These are phyloP conservation scores for Pelecanoides urinatrix DNA, from an alignment of 2,113 vertebrate species.

Conservation along the genomic window DNA sequence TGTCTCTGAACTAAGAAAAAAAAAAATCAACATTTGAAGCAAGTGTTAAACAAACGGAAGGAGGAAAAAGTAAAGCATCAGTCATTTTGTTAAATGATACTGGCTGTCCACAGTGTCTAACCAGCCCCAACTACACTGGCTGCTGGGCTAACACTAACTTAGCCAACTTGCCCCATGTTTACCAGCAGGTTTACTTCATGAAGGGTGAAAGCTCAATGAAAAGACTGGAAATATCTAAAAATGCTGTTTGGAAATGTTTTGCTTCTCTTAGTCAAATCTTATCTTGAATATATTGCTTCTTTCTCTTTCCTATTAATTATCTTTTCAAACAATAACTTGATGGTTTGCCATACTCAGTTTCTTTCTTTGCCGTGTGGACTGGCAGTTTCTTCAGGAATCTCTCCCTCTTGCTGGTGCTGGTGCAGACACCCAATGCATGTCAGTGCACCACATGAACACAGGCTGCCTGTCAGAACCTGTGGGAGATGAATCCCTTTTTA, in stretches of 20 bases:
- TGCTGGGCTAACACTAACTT: neutral
- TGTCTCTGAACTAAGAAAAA: neutral
- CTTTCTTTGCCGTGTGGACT: neutral
- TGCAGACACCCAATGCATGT: neutral
- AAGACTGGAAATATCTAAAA: neutral
- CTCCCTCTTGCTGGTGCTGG: neutral
- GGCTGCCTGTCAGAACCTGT: neutral
- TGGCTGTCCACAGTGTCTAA: neutral
- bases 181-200: neutral
- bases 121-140: neutral
- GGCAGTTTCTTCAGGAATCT: neutral
- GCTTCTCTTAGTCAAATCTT: neutral
- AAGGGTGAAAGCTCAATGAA: neutral
- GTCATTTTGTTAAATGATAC: neutral
- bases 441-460: neutral
- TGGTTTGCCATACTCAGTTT: neutral
- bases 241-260: neutral
- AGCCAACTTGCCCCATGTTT: accelerated
- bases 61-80: neutral
- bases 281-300: neutral
- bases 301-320: neutral
- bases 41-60: neutral
- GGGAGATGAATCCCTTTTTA: accelerated
- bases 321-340: neutral
- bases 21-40: neutral